Conservation (phyloP, 2,888 invertebrate genomes). For the Strigamia maritima region DNA sequence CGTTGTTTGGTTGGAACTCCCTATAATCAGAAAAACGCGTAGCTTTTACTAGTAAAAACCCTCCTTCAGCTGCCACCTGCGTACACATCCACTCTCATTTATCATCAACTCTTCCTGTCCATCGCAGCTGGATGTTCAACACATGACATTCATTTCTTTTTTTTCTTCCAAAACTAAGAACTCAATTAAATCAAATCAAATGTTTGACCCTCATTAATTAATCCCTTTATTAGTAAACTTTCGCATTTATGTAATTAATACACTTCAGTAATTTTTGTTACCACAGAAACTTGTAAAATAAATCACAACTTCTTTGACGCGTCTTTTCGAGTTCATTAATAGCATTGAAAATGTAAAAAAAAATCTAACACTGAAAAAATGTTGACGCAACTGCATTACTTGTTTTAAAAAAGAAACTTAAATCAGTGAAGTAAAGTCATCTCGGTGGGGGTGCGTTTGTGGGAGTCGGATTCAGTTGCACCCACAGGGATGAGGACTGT, state of each 20-base stretch:
- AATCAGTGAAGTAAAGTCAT: neutral
- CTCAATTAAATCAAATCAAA: neutral
- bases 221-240: too few species aligned
- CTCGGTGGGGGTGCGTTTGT: conserved; percentile 3
- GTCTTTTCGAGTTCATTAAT: neutral
- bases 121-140: neutral
- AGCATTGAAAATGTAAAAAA: neutral
- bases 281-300: neutral
- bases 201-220: neutral
- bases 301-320: neutral
- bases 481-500: conserved; percentile 20
- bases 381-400: neutral
- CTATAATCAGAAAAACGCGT: neutral
- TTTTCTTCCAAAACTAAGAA: neutral
- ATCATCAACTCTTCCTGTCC: conserved; percentile 27
- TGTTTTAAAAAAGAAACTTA: neutral
- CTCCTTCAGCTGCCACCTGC: neutral
- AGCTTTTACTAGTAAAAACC: neutral
- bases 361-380: neutral
- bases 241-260: neutral
- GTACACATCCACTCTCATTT: conserved; percentile 2
- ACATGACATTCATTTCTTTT: neutral
- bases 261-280: neutral
- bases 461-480: conserved; percentile 23
- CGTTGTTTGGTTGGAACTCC: neutral